phyloP scores from a whole-genome alignment of 2,888 invertebrate genomes.

The Diaprepes abbreviatus region DNA sequence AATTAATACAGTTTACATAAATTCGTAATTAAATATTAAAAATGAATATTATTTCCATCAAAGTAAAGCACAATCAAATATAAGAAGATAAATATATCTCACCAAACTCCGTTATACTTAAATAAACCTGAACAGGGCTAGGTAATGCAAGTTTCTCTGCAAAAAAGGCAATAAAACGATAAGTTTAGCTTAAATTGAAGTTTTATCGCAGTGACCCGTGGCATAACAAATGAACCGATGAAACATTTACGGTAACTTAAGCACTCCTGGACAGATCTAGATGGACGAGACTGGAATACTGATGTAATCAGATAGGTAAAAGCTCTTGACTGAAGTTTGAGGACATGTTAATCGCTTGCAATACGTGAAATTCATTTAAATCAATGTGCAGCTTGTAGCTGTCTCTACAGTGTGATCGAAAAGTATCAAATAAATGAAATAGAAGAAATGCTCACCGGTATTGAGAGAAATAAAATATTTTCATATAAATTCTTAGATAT shows the following conservation, averaged over 20 bases:
- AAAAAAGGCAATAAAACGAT: conserved; percentile 30
- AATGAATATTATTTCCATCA: too few relatives aligned
- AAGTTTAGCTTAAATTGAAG: conserved; percentile 27
- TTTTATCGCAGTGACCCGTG: conserved; percentile 47
- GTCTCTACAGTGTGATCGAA: too few relatives aligned
- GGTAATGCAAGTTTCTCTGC: conserved; percentile 9
- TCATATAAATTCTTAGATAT: too few relatives aligned
- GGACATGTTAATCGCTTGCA: conserved; percentile 11
- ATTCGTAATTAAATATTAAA: too few relatives aligned
- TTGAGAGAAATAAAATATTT: too few relatives aligned
- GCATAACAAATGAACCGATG: conserved; percentile 61
- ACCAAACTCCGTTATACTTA: too few relatives aligned
- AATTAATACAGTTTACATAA: too few relatives aligned
- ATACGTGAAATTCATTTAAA: conserved; percentile 3
- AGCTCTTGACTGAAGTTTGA: conserved; percentile 38
- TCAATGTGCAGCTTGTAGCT: background rate
- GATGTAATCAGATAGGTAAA: conserved; percentile 63
- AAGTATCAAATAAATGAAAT: too few relatives aligned
- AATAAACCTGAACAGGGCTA: too few relatives aligned
- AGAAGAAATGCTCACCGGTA: too few relatives aligned
- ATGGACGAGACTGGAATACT: conserved; percentile 60
- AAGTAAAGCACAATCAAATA: too few relatives aligned
- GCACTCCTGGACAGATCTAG: conserved; percentile 60
- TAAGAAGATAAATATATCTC: too few relatives aligned
- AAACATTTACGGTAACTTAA: conserved; percentile 59